These are phyloP conservation scores for Hyperoodon ampullatus DNA, from an alignment of 2,113 vertebrate species.

Conservation along the genomic window DNA sequence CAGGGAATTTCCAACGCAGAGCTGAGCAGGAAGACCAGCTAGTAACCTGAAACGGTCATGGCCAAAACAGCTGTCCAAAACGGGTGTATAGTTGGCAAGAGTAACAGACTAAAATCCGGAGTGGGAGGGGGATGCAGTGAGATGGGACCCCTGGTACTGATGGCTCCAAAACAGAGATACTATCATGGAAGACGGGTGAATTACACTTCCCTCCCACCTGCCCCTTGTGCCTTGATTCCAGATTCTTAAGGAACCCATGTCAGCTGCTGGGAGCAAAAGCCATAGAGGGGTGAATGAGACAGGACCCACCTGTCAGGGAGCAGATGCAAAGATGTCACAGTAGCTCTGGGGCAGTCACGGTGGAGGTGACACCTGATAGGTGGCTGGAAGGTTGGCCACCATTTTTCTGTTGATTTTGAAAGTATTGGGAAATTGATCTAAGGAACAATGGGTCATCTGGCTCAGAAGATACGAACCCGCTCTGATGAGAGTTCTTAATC, in stretches of 20 bases:
- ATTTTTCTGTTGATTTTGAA: background rate
- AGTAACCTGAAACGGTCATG: background rate
- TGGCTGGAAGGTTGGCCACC: background rate
- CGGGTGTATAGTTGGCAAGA: background rate
- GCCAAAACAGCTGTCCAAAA: background rate
- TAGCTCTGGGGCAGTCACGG: background rate
- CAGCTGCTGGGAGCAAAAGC: background rate
- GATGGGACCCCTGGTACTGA: too few relatives aligned
- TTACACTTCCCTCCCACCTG: background rate
- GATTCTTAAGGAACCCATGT: background rate
- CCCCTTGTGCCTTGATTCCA: background rate
- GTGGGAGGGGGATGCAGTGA: background rate
- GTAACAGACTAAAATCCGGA: background rate
- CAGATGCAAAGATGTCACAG: background rate
- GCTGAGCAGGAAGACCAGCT: background rate
- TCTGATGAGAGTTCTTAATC: background rate
- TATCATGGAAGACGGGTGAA: background rate
- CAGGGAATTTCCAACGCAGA: background rate
- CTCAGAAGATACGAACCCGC: background rate
- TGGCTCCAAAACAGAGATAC: background rate
- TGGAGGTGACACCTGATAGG: background rate
- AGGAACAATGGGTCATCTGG: background rate
- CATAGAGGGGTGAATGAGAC: background rate
- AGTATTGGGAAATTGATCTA: background rate
- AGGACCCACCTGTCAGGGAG: background rate